phyloP scores from a whole-genome alignment of 2,888 invertebrate genomes.

The Nephrotoma flavescens region DNA sequence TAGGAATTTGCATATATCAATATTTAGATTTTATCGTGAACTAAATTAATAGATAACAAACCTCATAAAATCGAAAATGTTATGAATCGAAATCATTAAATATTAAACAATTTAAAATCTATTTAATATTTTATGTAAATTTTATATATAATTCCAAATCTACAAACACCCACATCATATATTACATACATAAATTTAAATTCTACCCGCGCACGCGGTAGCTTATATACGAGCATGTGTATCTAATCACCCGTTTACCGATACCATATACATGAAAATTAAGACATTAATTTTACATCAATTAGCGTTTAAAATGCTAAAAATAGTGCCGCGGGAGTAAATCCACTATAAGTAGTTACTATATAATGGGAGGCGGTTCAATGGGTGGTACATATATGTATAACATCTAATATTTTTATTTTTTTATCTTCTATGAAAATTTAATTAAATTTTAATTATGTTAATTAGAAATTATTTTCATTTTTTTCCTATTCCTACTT shows the following conservation, averaged over 20 bases:
- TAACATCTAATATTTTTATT: background rate
- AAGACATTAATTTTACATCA: background rate
- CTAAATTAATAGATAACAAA: background rate
- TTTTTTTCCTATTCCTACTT: background rate
- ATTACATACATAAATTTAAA: background rate
- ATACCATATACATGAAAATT: background rate
- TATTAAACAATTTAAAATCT: background rate
- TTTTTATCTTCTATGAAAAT: background rate
- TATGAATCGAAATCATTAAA: background rate
- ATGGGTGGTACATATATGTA: background rate
- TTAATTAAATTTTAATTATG: background rate
- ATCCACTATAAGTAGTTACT: background rate
- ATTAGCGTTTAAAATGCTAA: background rate
- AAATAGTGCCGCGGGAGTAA: background rate
- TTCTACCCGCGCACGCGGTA: background rate
- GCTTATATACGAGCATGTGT: background rate
- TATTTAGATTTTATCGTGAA: too few species aligned
- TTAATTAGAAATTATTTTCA: background rate
- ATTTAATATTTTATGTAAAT: background rate
- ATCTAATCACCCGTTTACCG: background rate
- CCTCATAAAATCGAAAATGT: background rate
- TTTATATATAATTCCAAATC: background rate
- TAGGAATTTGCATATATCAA: too few species aligned
- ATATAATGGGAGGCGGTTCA: background rate
- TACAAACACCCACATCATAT: background rate